Evolutionary conservation across 2,113 vertebrate genomes (phyloP), one percentile per base, ranked within the genome.

Genomic region (Bombycilla garrulus): DNA sequence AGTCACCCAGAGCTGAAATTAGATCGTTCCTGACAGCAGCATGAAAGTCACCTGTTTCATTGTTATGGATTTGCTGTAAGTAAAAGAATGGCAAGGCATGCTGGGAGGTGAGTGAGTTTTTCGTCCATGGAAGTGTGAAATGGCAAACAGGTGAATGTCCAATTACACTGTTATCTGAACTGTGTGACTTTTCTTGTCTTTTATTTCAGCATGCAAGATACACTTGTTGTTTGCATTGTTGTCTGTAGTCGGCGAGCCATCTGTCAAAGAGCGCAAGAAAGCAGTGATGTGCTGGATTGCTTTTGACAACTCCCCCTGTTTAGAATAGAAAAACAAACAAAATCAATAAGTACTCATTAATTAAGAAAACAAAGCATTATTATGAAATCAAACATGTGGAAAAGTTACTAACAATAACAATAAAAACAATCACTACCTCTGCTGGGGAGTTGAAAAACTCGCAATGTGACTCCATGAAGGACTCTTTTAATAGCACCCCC

Each of bases 1-100:
- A 99, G 99, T 99, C 99, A 99, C 99, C 99, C 99, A 99, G 98
- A 98, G 99, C 99, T 99, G 99, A 99, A 99, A 99, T 99, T 99
- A 99, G 99, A 99, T 99, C 99, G 98, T 99, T 99, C 99, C 99
- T 99, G 99, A 99, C 99, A 99, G 99, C 99, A 99, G 99, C 99
- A 99, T 99, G 99, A 99, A 99, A 99, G 99, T 99, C 99, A 99
- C 99, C 99, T 99, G 99, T 99, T 99, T 99, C 99, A 99, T 99
- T 99, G 99, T 99, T 99, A 99, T 99, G 99, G 99, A 99, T 99
- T 98, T 99, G 99, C 99, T 98, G 99, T 99, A 98, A 99, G 99
- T 98, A 98, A 98, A 97, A 98, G 97, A 97, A 98, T 98, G 98
- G 98, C 98, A 99, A 99, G 98, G 99, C 99, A 98, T 99, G 98